Evolutionary conservation across 2,888 invertebrate genomes (phyloP), one percentile per base, ranked within the genome.

Genomic region (Baccha elongata): DNA sequence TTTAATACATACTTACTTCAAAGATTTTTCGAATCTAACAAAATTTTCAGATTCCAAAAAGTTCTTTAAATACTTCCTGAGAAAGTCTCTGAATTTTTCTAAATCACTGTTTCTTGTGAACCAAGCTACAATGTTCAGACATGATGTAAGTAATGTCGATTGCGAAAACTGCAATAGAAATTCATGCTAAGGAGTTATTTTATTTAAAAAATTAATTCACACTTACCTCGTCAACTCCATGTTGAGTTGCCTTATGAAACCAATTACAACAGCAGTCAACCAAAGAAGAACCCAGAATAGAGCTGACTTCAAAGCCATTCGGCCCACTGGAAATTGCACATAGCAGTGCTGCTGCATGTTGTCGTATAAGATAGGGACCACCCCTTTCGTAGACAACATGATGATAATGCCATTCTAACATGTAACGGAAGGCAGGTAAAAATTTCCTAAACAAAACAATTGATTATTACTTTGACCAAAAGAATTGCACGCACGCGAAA

Each of bases 321-420:
- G 85, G 85, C 26, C 87, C 88, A 67, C 88, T 87, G 58, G 87
- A 86, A 83, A 90, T 87, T 19, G 87, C 87, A 17, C 87, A 86
- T 10, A 91, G 67, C 40, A 91, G 53, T 6, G 90, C 89, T 37
- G 91, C 86, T 85, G 90, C 90, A 88, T 91, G 91, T 80, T 91
- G 91, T 13, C 90, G 87, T 60, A 91, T 87, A 37, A 91, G 85
- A 72, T 87, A 87, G 32, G 90, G 87, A 44, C 89, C 89, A 86
- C 89, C 90, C 85, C 88, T 85, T 65, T 89, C 88, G 74, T 89
- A 89, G 73, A 87, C 86, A 55, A 88, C 87, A 87, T 90, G 88
- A 86, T 90, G 88, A 86, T 87, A 89, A 80, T 91, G 91, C 90
- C 90, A 91, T 84, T 91, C 89, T 46, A 91, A 86, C 86, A 90